Evolutionary conservation across 1,140 invertebrate species (phyloP).

Genomic region (Drosophila sp.): DNA sequence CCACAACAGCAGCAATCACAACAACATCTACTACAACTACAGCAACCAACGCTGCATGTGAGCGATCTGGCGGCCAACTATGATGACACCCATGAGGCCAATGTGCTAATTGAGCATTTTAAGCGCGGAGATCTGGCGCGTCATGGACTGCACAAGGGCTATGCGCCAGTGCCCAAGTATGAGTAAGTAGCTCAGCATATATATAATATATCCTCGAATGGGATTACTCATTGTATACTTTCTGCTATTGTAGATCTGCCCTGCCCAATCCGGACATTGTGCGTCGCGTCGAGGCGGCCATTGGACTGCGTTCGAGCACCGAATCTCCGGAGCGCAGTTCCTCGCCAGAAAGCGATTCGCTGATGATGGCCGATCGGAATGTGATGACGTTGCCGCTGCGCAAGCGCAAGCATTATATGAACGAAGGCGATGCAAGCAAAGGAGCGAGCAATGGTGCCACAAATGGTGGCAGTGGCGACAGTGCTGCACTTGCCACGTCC

Average conservation of each 20-base stretch:
- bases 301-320: conserved; percentile 87
- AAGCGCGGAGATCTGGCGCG: conserved; percentile 72
- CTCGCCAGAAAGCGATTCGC: conserved; percentile 87
- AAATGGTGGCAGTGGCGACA: conserved; percentile 2
- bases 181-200: conserved; percentile 62
- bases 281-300: conserved; percentile 89
- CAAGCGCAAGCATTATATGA: conserved; percentile 92
- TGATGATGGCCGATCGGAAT: conserved; percentile 86
- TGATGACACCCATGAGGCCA: conserved; percentile 76
- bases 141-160: conserved; percentile 77
- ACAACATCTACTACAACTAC: conserved; percentile 12
- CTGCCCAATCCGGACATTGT: conserved; percentile 88
- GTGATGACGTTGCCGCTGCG: conserved; percentile 90
- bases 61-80: conserved; percentile 74
- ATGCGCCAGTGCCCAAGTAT: conserved; percentile 78
- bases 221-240: conserved; percentile 5
- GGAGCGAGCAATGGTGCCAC: conserved; percentile 3
- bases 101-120: conserved; percentile 78
- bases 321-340: conserved; percentile 86
- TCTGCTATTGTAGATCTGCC: conserved; percentile 70
- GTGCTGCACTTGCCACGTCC: background rate
- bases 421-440: conserved; percentile 86
- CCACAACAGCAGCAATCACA: conserved; percentile 28
- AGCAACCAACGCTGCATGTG: conserved; percentile 55
- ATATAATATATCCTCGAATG: background rate